Conservation (phyloP, 2,888 invertebrate genomes). For the Alloscopus bannaensis region DNA sequence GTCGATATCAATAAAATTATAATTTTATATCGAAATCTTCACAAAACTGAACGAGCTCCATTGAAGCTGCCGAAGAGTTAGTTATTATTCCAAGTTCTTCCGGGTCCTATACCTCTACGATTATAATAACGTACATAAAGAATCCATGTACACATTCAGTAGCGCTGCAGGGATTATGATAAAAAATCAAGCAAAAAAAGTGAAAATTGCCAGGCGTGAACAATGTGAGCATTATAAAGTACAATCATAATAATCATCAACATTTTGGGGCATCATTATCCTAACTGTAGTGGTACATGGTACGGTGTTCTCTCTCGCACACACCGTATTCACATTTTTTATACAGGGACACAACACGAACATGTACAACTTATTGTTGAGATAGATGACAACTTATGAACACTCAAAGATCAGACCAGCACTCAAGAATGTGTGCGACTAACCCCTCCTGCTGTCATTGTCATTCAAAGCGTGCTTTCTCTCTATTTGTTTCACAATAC, state of each 20-base stretch:
- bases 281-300: constrained; percentile 38
- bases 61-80: constrained; percentile 4
- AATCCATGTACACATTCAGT: constrained; percentile 32
- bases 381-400: background rate
- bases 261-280: constrained; percentile 56
- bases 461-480: constrained; percentile 52
- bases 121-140: constrained; percentile 20
- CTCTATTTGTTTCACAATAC: constrained; percentile 45
- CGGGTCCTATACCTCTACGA: constrained; percentile 27
- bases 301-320: too few species aligned
- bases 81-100: constrained; percentile 35
- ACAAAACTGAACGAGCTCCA: background rate
- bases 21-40: constrained; percentile 46
- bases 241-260: constrained; percentile 61
- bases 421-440: constrained; percentile 44
- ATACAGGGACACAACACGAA: constrained; percentile 27
- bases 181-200: constrained; percentile 63
- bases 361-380: background rate
- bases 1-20: constrained; percentile 40
- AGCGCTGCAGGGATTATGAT: constrained; percentile 5
- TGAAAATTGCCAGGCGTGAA: constrained; percentile 73
- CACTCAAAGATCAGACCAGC: constrained; percentile 13
- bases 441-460: constrained; percentile 45
- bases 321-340: too few species aligned
- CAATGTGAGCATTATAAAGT: constrained; percentile 68